These are phyloP conservation scores for Siniperca knerii DNA, from an alignment of 2,113 vertebrate species.

Conservation along the genomic window DNA sequence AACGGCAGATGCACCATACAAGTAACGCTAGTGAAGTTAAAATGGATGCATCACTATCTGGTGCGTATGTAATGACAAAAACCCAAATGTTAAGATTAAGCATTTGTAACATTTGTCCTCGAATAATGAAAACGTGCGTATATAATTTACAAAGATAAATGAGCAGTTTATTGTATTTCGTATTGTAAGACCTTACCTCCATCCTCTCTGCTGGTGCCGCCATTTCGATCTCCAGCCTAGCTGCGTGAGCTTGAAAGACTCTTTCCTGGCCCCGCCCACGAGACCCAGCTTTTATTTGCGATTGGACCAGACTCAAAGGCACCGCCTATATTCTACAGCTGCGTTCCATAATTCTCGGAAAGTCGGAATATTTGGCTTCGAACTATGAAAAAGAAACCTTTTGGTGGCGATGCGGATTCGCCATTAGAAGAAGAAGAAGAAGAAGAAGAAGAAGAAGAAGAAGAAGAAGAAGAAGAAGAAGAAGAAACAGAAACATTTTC, in stretches of 20 bases:
- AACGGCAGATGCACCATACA: neutral
- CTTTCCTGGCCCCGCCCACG: conserved; percentile 39
- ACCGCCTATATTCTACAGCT: neutral
- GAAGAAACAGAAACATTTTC: too few species aligned
- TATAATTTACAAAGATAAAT: rapidly evolving
- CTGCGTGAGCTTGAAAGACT: conserved; percentile 41
- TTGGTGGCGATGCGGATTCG: too few species aligned
- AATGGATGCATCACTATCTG: conserved; percentile 63
- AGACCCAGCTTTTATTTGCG: neutral
- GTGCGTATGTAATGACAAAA: neutral
- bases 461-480: too few species aligned
- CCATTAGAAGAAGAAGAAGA: too few species aligned
- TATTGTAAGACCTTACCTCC: conserved; percentile 77
- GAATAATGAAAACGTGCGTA: rapidly evolving
- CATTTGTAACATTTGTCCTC: rapidly evolving
- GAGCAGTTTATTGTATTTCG: rapidly evolving
- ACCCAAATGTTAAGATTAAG: rapidly evolving
- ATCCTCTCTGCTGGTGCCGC: conserved; percentile 83
- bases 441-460: too few species aligned
- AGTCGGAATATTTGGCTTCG: neutral
- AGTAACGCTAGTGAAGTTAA: conserved; percentile 48
- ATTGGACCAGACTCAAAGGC: neutral
- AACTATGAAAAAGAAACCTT: neutral
- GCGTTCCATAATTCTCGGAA: rapidly evolving
- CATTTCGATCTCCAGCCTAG: conserved; percentile 76